Evolutionary conservation across 2,888 invertebrate genomes (phyloP), one percentile per base, ranked within the genome.

Genomic region (Amphipoea oculea): DNA sequence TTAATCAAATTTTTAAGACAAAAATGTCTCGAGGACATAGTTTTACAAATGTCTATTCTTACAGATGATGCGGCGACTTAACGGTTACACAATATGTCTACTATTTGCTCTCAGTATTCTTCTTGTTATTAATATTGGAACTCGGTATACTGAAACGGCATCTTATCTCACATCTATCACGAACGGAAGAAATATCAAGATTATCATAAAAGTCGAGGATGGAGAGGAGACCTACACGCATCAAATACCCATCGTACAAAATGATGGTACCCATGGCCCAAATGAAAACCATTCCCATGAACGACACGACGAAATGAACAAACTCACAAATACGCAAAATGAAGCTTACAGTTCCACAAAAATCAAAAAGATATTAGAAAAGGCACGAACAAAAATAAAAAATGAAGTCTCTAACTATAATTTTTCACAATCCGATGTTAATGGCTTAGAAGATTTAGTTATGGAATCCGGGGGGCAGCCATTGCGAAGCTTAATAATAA

Each of bases 401-500:
- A 87, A 89, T 66, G 94, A 95, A 92, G 94, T 97, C 92, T 92
- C 86, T 76, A 93, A 92, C 83, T 95, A 95, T 85, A 96, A 95
- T 84, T 95, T 94, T 81, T 94, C 94, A 66, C 86, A 92, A 80
- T 94, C 96, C 79, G 94, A 94, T 81, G 94, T 93, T 72, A 95
- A 96, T 84, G 97, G 97, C 82, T 93, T 98, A 83, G 96, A 97
- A 77, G 98, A 98, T 90, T 97, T 98, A 90, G 97, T 98, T 1
- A 96, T 98, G 88, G 98, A 98, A 88, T 97, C 97, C 51, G 97
- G 97, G 51, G 99, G 99, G 42, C 97, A 96, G 79, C 99, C 99
- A 6, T 92, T 98, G 78, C 97, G 98, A 84, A 98, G 98, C 93
- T 94, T 99, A 65, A 98, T 99, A 86, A 96, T 99, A 81, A 98